These are phyloP conservation scores for Nymphicus hollandicus DNA, from an alignment of 2,113 vertebrate genomes.

Conservation along the genomic window DNA sequence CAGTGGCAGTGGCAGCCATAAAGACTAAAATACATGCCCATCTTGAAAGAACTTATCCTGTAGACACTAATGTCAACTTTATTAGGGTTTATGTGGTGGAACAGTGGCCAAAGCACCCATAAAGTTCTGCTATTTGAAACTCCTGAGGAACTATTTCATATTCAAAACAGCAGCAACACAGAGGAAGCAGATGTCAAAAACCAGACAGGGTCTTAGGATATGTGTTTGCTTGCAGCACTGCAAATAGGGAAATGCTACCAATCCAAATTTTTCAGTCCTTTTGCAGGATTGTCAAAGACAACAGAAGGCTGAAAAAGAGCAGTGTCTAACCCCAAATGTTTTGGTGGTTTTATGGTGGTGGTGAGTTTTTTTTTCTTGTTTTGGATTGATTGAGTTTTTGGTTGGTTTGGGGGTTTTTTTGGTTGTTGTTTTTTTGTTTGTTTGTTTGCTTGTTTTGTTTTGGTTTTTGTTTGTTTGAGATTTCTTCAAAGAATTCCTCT, in stretches of 20 bases:
- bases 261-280: not conserved
- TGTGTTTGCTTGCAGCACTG: not conserved
- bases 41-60: not conserved
- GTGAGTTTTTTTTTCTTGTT: not conserved
- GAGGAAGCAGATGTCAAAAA: constrained; percentile 2
- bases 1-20: not conserved
- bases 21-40: not conserved
- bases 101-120: not conserved
- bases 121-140: not conserved
- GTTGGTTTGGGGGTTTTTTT: not conserved
- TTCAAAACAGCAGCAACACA: not conserved
- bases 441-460: not conserved
- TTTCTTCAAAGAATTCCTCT: constrained; percentile 35
- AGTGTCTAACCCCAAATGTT: not conserved
- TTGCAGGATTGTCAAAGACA: not conserved
- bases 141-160: not conserved
- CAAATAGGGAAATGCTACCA: not conserved
- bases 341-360: not conserved
- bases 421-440: not conserved
- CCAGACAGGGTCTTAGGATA: not conserved
- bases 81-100: not conserved
- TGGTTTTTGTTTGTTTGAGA: not conserved
- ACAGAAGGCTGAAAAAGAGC: not conserved
- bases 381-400: not conserved
- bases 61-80: not conserved